These are phyloP conservation scores for Lathamus discolor DNA, from an alignment of 2,113 vertebrate genomes.

Conservation along the genomic window DNA sequence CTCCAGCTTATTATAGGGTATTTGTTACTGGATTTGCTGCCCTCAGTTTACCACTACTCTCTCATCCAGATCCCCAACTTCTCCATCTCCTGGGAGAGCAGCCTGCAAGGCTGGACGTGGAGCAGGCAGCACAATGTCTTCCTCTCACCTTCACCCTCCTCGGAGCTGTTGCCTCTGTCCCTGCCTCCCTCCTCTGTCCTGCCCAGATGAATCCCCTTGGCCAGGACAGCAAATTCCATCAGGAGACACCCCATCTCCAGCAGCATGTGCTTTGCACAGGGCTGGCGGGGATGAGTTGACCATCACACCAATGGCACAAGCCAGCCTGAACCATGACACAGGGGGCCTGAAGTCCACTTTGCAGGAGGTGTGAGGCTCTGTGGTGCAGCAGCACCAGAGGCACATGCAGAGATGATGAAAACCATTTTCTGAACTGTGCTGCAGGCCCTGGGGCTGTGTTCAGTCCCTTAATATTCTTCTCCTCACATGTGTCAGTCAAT, in stretches of 20 bases:
- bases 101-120: neutral
- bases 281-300: neutral
- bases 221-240: neutral
- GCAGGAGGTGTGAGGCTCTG: neutral
- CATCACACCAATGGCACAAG: neutral
- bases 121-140: neutral
- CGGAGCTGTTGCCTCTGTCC: neutral
- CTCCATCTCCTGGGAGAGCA: neutral
- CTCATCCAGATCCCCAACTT: neutral
- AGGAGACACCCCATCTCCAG: neutral
- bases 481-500: fast-evolving
- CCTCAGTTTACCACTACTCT: neutral
- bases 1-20: neutral
- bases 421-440: neutral
- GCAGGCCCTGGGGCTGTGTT: neutral
- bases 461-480: neutral
- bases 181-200: neutral
- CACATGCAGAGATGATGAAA: neutral
- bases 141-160: neutral
- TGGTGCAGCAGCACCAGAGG: fast-evolving
- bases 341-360: neutral
- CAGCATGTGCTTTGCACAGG: fast-evolving
- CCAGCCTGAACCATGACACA: fast-evolving
- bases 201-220: neutral
- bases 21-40: neutral